These are phyloP conservation scores for Tarsius wallacei DNA, from an alignment of 2,797 vertebrate genomes.

Conservation along the genomic window DNA sequence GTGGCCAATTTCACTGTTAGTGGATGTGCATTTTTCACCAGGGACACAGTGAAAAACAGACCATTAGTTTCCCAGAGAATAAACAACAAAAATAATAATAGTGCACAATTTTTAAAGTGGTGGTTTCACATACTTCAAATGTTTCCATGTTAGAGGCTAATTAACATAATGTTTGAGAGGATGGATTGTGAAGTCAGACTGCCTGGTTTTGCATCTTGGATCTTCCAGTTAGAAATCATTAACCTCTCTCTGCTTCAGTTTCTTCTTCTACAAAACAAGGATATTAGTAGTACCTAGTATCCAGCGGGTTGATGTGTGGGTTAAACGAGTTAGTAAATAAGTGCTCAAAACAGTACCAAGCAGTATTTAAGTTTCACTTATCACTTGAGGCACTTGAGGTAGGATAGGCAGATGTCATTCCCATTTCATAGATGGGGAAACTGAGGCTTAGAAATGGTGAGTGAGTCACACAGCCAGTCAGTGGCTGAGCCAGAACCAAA, in stretches of 20 bases:
- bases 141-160: background rate
- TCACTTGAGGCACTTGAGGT: background rate
- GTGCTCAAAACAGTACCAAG: background rate
- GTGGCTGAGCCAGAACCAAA: background rate
- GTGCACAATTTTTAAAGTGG: background rate
- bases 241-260: background rate
- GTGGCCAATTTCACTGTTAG: constrained; percentile 60
- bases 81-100: constrained; percentile 10
- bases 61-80: background rate
- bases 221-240: background rate
- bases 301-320: background rate
- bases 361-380: background rate
- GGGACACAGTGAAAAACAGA: constrained; percentile 67
- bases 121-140: background rate
- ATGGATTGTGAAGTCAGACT: background rate
- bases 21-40: constrained; percentile 59
- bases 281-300: background rate
- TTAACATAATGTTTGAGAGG: background rate
- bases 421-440: background rate
- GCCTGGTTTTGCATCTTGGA: background rate
- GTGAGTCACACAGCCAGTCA: background rate
- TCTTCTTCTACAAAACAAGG: background rate
- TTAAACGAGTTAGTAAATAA: background rate
- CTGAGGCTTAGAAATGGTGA: background rate
- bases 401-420: background rate